phyloP scores from a whole-genome alignment of 2,888 invertebrate genomes.

The Heterodera filipjevi region DNA sequence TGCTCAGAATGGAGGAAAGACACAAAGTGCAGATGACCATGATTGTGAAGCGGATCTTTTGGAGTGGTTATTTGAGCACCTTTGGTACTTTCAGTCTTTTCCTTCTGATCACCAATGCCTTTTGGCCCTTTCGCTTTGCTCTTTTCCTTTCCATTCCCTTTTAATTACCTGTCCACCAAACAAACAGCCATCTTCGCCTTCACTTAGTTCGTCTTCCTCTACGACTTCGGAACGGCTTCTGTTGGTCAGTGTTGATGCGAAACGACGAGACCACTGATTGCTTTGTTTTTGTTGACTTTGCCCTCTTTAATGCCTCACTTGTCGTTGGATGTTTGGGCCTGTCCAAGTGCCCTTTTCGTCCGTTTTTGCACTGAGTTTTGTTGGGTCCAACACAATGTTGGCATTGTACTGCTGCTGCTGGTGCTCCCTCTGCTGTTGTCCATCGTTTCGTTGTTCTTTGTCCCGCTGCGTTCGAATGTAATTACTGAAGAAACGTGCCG shows the following conservation, averaged over 20 bases:
- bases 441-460: neutral
- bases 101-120: neutral
- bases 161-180: constrained; percentile 44
- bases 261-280: constrained; percentile 24
- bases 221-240: constrained; percentile 30
- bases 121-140: no score
- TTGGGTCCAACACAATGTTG: constrained; percentile 23
- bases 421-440: neutral
- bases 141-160: no score
- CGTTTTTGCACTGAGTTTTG: neutral
- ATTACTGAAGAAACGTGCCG: neutral
- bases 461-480: neutral
- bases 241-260: constrained; percentile 29
- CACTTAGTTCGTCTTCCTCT: constrained; percentile 34
- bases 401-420: constrained; percentile 7
- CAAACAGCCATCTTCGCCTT: constrained; percentile 32
- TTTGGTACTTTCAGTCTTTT: neutral
- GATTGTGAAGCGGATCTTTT: constrained; percentile 48
- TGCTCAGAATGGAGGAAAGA: constrained; percentile 58
- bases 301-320: neutral
- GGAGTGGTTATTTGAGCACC: neutral
- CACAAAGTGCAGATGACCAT: constrained; percentile 54
- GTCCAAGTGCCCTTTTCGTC: constrained; percentile 19
- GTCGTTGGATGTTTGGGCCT: neutral
- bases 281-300: neutral